Base-by-base conservation (phyloP, 2,888 invertebrate genomes). In the Entomobrya multifasciata region DNA sequence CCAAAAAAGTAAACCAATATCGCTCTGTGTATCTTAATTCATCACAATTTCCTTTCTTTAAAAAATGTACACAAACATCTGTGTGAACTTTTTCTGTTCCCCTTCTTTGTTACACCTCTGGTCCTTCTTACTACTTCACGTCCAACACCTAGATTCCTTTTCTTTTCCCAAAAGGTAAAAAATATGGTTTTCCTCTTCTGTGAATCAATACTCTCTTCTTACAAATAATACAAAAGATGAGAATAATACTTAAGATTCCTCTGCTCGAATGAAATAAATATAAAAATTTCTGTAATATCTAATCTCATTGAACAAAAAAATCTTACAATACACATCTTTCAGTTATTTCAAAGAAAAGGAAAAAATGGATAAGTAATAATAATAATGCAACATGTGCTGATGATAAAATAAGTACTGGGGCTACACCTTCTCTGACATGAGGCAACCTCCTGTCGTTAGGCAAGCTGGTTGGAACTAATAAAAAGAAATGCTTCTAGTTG, bases 401-500 rank as follows among this genome's bases (percentile, higher is more conserved):
- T 85, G 79, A 79, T 79, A 65, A 65, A 65, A 65, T 49, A 85
- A 78, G 62, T 85, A 72, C 79, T 79, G 22, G 72, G 85, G 74
- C 49, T 85, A 85, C 79, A 85, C 85, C 85, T 85, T 85, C 52
- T 62, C 72, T 85, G 85, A 79, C 79, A 60, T 79, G 85, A 78
- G 79, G 85, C 85, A 85, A 85, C 85, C 85, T 85, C 85, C 85
- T 85, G 85, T 79, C 85, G 84, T 85, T 85, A 70, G 57, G 78
- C 70, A 36, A 62, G 83, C 83, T 83, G 76, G 36, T 83, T 79
- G 72, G 78, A 57, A 72, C 78, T 85, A 85, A 85, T 85, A 78
- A 85, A 78, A 65, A 41, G 65, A 57, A 65, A 65, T 49, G 52
- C 49, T 60, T 52, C 65, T 62, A 62, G 36, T 30, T 22, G 15